These are phyloP conservation scores for Catamblyrhynchus diadema DNA, from an alignment of 2,797 vertebrate species.

Conservation along the genomic window DNA sequence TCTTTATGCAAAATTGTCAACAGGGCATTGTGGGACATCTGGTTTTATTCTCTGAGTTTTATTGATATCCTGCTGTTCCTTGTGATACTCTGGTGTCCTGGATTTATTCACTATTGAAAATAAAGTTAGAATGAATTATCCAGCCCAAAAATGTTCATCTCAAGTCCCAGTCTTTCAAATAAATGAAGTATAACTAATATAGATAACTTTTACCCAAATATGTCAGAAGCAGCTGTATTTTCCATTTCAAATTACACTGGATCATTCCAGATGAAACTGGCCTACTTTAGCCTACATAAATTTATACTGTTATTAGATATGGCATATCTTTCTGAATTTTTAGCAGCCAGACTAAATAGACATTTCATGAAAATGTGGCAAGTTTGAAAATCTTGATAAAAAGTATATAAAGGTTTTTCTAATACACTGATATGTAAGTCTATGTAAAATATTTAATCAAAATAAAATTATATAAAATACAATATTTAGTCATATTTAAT, in stretches of 20 bases:
- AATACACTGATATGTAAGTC: not conserved
- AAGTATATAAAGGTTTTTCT: not conserved
- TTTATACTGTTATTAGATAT: not conserved
- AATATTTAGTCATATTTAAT: not conserved
- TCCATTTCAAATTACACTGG: not conserved
- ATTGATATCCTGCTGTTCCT: not conserved
- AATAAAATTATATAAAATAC: not conserved
- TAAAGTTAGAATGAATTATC: not conserved
- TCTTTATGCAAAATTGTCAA: not conserved
- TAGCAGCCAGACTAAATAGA: not conserved
- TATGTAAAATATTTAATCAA: not conserved
- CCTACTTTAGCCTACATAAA: not conserved
- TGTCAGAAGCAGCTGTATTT: not conserved
- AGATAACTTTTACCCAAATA: not conserved
- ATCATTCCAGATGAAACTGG: not conserved
- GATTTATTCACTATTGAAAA: not conserved
- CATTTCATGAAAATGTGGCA: not conserved
- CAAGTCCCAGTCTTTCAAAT: not conserved
- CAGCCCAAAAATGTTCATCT: not conserved
- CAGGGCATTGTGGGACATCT: not conserved
- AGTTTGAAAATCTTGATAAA: not conserved
- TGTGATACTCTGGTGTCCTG: not conserved
- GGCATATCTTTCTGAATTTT: not conserved
- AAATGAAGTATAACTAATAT: not conserved
- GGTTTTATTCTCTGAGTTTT: not conserved